Percentiles rank a stretch among this genome's conserved stretches.
phyloP scores from a whole-genome alignment of 2,888 invertebrate genomes.

The Yponomeuta cagnagella region DNA sequence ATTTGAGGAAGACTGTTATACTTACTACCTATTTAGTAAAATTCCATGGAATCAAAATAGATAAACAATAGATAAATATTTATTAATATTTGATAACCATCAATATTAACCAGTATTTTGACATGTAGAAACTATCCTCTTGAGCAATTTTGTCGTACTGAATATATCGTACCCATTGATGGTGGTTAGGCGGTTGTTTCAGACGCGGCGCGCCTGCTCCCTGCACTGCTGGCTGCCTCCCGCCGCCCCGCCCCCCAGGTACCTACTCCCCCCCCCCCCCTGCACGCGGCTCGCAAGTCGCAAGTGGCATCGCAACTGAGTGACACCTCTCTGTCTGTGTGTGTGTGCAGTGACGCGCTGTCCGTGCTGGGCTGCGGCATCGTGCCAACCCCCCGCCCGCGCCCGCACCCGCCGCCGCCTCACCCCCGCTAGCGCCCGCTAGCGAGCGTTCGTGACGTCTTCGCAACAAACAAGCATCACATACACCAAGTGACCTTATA shows the following conservation, averaged over 20 bases:
- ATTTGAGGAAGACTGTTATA: no score
- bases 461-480: neutral
- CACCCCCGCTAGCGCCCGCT: neutral
- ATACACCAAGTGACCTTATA: no score
- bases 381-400: constrained; percentile 69
- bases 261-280: no score
- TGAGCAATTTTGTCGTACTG: no score
- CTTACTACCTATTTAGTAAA: no score
- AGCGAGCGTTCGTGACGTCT: neutral
- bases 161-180: neutral
- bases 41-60: no score
- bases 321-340: constrained; percentile 10
- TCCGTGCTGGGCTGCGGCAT: constrained; percentile 74
- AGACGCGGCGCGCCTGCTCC: constrained; percentile 71
- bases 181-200: constrained; percentile 62
- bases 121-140: no score
- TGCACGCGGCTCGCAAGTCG: no score
- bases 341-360: constrained; percentile 53
- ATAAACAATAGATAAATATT: no score
- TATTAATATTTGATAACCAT: no score
- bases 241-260: constrained; percentile 36
- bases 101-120: no score
- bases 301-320: no score
- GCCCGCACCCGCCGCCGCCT: neutral
- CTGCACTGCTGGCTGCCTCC: constrained; percentile 68